These are phyloP conservation scores for Drosophila melanica DNA, from an alignment of 1,140 invertebrate species.

Conservation along the genomic window DNA sequence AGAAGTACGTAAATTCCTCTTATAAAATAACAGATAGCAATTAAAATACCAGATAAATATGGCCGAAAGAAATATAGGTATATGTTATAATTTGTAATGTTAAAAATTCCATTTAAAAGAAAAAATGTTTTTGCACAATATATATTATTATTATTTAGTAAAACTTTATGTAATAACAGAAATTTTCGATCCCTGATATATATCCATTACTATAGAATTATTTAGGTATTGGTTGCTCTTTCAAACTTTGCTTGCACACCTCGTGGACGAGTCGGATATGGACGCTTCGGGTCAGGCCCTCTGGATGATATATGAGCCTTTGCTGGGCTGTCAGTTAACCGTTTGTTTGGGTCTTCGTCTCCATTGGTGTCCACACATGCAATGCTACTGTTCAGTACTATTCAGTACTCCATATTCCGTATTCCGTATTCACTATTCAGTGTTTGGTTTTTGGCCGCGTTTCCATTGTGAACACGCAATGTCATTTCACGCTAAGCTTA, in stretches of 20 bases:
- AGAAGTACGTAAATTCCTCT: too few relatives aligned
- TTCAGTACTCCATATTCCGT: slow-evolving; percentile 27
- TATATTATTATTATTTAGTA: too few relatives aligned
- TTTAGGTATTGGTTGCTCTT: too few relatives aligned
- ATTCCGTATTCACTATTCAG: slow-evolving; percentile 13
- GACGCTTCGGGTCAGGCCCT: slow-evolving; percentile 6
- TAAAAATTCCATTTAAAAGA: too few relatives aligned
- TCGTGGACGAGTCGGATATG: slow-evolving; percentile 14
- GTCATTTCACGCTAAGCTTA: slow-evolving; percentile 69
- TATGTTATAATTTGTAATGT: too few relatives aligned
- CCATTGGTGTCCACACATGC: slow-evolving; percentile 51
- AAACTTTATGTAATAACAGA: too few relatives aligned
- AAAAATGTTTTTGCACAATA: too few relatives aligned
- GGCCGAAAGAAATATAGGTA: too few relatives aligned
- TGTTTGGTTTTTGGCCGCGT: slow-evolving; percentile 34
- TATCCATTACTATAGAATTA: too few relatives aligned
- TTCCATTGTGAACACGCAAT: slow-evolving; percentile 65
- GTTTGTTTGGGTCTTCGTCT: slow-evolving; percentile 20
- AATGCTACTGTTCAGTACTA: slow-evolving; percentile 58
- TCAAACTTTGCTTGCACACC: slow-evolving; percentile 8
- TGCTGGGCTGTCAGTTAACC: slow-evolving; percentile 21
- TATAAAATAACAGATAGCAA: too few relatives aligned
- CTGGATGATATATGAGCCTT: slow-evolving; percentile 52
- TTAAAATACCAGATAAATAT: too few relatives aligned
- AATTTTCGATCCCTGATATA: neutral